Evolutionary conservation across 30 jellyfish, hydroid and myxozoan genomes (phyloP).

Genomic region (Phacellophora camtschatica): DNA sequence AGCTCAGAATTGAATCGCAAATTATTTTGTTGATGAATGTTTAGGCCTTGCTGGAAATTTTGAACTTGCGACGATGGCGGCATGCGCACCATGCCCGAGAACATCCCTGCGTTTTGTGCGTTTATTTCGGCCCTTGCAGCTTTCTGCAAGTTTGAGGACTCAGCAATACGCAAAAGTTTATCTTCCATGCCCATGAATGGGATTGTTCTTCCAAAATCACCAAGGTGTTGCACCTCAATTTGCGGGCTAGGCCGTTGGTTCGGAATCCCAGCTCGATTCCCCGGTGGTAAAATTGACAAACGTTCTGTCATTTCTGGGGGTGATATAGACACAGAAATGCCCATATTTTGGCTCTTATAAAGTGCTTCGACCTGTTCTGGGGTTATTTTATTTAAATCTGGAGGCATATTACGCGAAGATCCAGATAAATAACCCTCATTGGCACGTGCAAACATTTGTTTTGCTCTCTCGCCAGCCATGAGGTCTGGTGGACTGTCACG

Average conservation of each 20-base stretch:
- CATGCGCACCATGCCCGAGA: slow-evolving; percentile 65
- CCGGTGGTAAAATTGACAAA: slow-evolving; percentile 52
- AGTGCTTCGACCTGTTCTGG: slow-evolving; percentile 60
- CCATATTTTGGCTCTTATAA: slow-evolving; percentile 44
- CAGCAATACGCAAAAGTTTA: slow-evolving; percentile 49
- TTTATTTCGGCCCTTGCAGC: slow-evolving; percentile 43
- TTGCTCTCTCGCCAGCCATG: slow-evolving; percentile 66
- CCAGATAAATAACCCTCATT: slow-evolving; percentile 47
- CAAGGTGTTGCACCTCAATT: slow-evolving; percentile 56
- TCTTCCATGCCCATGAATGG: slow-evolving; percentile 66
- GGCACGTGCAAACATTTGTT: slow-evolving; percentile 63
- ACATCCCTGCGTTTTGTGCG: slow-evolving; percentile 34
- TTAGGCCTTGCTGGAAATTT: slow-evolving; percentile 24
- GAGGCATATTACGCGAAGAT: slow-evolving; percentile 52
- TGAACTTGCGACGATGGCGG: slow-evolving; percentile 65
- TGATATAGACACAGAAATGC: slow-evolving; percentile 43
- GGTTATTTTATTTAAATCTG: slow-evolving; percentile 42
- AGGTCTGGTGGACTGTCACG: slow-evolving; percentile 72
- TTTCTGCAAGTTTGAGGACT: slow-evolving; percentile 32
- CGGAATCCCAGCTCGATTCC: slow-evolving; percentile 39
- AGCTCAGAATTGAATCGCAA: slow-evolving; percentile 41
- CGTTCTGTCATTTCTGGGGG: slow-evolving; percentile 63
- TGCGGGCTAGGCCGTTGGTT: slow-evolving; percentile 58
- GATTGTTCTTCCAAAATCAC: slow-evolving; percentile 21
- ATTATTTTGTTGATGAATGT: slow-evolving; percentile 48